Evolutionary conservation across 2,888 invertebrate species (phyloP).

Genomic region (Drosophila quasianomalipes): DNA sequence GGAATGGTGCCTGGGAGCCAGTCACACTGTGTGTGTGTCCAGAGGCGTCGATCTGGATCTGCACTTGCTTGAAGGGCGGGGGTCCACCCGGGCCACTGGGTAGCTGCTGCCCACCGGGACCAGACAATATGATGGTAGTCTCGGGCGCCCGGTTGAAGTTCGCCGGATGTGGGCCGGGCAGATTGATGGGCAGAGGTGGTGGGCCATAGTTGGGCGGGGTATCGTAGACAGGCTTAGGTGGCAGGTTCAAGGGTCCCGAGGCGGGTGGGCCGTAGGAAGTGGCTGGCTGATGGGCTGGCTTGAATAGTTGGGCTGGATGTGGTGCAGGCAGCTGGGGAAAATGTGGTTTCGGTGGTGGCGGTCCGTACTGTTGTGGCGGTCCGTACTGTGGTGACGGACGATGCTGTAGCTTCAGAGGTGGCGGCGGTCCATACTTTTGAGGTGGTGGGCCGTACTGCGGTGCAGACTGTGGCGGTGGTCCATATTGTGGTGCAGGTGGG

Average conservation of each 20-base stretch:
- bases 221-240: constrained; percentile 85
- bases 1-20: constrained; percentile 83
- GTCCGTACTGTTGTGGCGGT: constrained; percentile 34
- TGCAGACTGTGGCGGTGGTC: constrained; percentile 82
- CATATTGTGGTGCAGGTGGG: constrained; percentile 74
- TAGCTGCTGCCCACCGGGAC: constrained; percentile 83
- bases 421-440: constrained; percentile 70
- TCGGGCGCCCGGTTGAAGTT: constrained; percentile 68
- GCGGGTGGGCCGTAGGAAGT: constrained; percentile 82
- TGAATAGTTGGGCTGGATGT: constrained; percentile 78
- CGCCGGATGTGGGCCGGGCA: constrained; percentile 73
- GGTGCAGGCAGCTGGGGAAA: constrained; percentile 83
- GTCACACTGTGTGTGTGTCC: constrained; percentile 81
- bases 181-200: constrained; percentile 79
- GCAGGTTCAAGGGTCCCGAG: constrained; percentile 78
- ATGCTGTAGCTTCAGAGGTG: constrained; percentile 56
- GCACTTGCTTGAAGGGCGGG: constrained; percentile 87
- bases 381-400: constrained; percentile 55
- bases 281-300: constrained; percentile 74
- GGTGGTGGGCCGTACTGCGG: constrained; percentile 85
- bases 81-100: constrained; percentile 83
- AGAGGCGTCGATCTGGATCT: constrained; percentile 82
- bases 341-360: constrained; percentile 66
- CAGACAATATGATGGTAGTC: constrained; percentile 74
- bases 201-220: constrained; percentile 84